These are phyloP conservation scores for Actias luna DNA, from an alignment of 2,888 invertebrate species.

Conservation along the genomic window DNA sequence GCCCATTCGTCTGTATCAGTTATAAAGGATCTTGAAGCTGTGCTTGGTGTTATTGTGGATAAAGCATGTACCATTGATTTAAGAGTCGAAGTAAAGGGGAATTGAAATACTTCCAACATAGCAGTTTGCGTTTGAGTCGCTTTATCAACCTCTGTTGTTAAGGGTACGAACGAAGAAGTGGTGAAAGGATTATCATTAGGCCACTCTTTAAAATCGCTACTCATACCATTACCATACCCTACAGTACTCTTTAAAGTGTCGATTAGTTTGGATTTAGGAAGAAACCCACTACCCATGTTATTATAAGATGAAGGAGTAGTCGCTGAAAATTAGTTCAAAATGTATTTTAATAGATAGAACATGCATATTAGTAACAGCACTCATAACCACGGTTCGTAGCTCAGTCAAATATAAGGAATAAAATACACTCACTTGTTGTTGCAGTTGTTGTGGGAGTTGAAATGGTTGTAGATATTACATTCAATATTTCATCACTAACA, in stretches of 20 bases:
- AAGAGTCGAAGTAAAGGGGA: constrained; percentile 73
- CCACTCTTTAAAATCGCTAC: constrained; percentile 70
- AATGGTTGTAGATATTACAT: constrained; percentile 64
- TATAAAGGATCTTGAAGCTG: constrained; percentile 57
- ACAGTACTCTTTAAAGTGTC: constrained; percentile 76
- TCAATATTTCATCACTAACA: constrained; percentile 64
- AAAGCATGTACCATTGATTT: constrained; percentile 71
- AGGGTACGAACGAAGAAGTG: constrained; percentile 69
- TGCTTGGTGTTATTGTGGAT: constrained; percentile 58
- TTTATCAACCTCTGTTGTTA: constrained; percentile 70
- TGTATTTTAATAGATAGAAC: constrained; percentile 58
- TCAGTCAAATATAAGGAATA: constrained; percentile 32
- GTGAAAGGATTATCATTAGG: constrained; percentile 79
- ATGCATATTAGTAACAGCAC: constrained; percentile 45
- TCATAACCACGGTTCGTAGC: constrained; percentile 36
- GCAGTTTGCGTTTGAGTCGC: constrained; percentile 76
- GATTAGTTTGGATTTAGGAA: constrained; percentile 75
- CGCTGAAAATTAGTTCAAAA: constrained; percentile 72
- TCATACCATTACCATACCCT: constrained; percentile 70
- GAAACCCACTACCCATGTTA: constrained; percentile 71
- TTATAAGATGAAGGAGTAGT: constrained; percentile 72
- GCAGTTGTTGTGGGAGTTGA: constrained; percentile 69
- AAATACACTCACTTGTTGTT: constrained; percentile 72
- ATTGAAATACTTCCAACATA: constrained; percentile 78
- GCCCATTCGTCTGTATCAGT: constrained; percentile 75